Conservation (phyloP, 2,113 vertebrate genomes). For the Oxyruncus cristatus region DNA sequence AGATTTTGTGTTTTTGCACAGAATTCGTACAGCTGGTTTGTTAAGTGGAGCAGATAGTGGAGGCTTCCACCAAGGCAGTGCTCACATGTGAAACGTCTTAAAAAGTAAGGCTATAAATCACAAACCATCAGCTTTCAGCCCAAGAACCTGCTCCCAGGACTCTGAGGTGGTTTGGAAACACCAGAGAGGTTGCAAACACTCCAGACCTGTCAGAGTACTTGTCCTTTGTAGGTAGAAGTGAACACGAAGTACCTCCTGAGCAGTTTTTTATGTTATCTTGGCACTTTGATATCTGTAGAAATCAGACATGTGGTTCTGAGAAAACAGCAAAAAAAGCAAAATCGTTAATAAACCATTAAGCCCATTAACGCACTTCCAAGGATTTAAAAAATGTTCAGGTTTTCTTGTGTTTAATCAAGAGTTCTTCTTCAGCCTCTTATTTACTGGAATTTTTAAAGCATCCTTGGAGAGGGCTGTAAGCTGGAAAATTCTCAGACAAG, state of each 20-base stretch:
- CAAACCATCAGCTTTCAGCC: neutral
- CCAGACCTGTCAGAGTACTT: neutral
- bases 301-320: neutral
- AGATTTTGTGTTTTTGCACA: neutral
- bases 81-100: neutral
- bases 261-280: neutral
- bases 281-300: neutral
- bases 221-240: neutral
- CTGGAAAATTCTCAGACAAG: neutral
- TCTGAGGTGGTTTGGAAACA: neutral
- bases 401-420: neutral
- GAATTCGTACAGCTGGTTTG: accelerated
- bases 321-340: neutral
- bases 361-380: neutral
- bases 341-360: neutral
- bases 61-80: neutral
- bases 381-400: neutral
- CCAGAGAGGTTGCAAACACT: neutral
- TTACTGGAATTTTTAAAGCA: neutral
- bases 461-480: neutral
- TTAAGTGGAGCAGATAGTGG: accelerated
- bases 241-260: neutral
- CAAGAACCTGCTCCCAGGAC: neutral
- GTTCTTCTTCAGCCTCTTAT: neutral
- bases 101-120: neutral